Evolutionary conservation across 2,113 vertebrate species (phyloP).

Genomic region (Apodemus speciosus): DNA sequence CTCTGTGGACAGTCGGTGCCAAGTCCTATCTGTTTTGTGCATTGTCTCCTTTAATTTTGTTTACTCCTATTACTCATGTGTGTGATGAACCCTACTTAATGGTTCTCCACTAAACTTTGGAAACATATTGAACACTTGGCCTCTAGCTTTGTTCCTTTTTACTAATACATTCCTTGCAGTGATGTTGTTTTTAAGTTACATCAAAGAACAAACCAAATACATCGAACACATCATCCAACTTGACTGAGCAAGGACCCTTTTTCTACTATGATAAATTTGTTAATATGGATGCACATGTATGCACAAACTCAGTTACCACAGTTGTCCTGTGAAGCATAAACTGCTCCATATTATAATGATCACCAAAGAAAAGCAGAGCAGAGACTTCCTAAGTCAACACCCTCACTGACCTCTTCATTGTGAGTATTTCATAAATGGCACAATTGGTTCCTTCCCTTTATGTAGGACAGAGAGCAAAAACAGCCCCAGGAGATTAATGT

Average conservation of each 20-base stretch:
- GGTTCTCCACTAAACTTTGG: background rate
- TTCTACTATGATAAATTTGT: background rate
- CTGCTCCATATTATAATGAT: background rate
- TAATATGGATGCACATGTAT: background rate
- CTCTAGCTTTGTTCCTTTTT: background rate
- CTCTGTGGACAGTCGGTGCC: background rate
- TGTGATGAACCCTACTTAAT: background rate
- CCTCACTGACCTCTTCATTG: background rate
- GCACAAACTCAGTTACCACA: background rate
- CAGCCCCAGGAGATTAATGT: background rate
- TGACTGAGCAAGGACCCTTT: background rate
- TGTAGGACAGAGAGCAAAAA: background rate
- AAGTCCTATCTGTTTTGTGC: background rate
- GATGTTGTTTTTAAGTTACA: background rate
- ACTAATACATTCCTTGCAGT: background rate
- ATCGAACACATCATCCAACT: background rate
- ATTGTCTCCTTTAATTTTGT: background rate
- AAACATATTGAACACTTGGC: background rate
- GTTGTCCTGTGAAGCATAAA: background rate
- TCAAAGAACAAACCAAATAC: conserved; percentile 17
- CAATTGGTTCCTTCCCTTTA: background rate
- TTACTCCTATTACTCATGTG: background rate
- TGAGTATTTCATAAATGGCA: background rate
- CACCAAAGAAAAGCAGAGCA: background rate
- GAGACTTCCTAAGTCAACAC: background rate